Evolutionary conservation across 2,888 invertebrate genomes (phyloP).

Genomic region (Melanchra persicariae): DNA sequence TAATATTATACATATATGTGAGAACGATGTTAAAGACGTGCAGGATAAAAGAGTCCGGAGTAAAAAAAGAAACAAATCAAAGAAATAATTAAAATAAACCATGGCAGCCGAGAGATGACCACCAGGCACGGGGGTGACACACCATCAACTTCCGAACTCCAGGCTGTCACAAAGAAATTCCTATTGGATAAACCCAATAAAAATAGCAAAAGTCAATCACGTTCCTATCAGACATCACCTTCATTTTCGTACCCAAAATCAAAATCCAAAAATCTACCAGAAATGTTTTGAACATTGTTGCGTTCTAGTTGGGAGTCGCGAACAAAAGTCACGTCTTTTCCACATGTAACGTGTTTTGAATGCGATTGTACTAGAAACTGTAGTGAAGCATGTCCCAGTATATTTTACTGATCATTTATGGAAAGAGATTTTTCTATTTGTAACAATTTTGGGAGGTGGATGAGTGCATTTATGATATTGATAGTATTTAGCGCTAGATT

Average conservation of each 20-base stretch:
- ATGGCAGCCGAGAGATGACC: no score
- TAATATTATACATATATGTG: no score
- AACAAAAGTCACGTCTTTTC: slow-evolving; percentile 58
- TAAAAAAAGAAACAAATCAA: no score
- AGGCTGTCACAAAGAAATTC: no score
- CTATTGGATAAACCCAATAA: no score
- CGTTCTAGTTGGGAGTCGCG: slow-evolving; percentile 38
- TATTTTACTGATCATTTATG: slow-evolving; percentile 47
- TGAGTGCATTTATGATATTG: no score
- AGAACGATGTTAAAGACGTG: no score
- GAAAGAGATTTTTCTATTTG: slow-evolving; percentile 18
- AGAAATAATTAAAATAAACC: no score
- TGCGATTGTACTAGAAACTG: slow-evolving; percentile 32
- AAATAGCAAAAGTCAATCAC: not conserved
- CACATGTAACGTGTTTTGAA: slow-evolving; percentile 60
- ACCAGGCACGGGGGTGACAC: no score
- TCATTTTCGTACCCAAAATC: slow-evolving; percentile 6
- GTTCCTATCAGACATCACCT: not conserved
- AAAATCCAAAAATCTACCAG: slow-evolving; percentile 23
- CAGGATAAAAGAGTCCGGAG: no score
- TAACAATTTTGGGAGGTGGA: not conserved
- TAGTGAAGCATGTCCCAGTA: slow-evolving; percentile 23
- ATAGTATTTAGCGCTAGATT: not conserved
- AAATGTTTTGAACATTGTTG: slow-evolving; percentile 45
- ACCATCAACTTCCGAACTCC: no score